phyloP scores from a whole-genome alignment of 2,113 vertebrate species.

The Onychostoma macrolepis region DNA sequence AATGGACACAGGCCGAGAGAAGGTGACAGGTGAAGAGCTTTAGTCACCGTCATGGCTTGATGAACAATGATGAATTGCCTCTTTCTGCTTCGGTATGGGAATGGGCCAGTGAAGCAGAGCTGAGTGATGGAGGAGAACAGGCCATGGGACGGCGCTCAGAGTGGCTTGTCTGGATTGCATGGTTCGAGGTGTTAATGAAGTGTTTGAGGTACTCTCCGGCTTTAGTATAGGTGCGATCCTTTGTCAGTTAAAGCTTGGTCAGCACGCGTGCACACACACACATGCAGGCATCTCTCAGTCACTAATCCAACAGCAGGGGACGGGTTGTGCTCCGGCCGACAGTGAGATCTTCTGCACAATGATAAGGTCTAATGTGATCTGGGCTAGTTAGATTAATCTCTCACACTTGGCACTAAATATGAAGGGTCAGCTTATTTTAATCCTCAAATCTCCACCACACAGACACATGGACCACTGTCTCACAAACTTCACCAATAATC shows the following conservation, averaged over 20 bases:
- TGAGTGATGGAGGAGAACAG: constrained; percentile 14
- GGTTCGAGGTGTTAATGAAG: constrained; percentile 36
- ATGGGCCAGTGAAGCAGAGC: constrained; percentile 11
- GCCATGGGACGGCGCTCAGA: background rate
- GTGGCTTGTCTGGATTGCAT: constrained; percentile 11
- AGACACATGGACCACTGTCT: constrained; percentile 69
- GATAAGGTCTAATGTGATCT: constrained; percentile 77
- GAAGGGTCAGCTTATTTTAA: constrained; percentile 80
- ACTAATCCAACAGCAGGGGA: constrained; percentile 74
- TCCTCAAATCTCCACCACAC: constrained; percentile 76
- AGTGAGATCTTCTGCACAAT: constrained; percentile 68
- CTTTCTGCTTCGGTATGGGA: constrained; percentile 36
- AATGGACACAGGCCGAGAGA: background rate
- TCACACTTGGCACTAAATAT: constrained; percentile 77
- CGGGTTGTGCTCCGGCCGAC: constrained; percentile 60
- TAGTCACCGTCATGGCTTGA: constrained; percentile 23
- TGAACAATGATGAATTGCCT: constrained; percentile 4
- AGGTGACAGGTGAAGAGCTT: constrained; percentile 45
- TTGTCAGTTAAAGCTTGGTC: constrained; percentile 32
- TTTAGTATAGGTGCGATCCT: constrained; percentile 17
- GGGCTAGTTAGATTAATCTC: constrained; percentile 75
- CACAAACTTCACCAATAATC: constrained; percentile 78
- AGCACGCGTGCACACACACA: constrained; percentile 52
- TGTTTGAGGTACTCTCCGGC: constrained; percentile 17
- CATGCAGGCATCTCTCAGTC: constrained; percentile 30